Evolutionary conservation across 1,140 invertebrate species (phyloP).

Genomic region (Neodiprion pinetum): DNA sequence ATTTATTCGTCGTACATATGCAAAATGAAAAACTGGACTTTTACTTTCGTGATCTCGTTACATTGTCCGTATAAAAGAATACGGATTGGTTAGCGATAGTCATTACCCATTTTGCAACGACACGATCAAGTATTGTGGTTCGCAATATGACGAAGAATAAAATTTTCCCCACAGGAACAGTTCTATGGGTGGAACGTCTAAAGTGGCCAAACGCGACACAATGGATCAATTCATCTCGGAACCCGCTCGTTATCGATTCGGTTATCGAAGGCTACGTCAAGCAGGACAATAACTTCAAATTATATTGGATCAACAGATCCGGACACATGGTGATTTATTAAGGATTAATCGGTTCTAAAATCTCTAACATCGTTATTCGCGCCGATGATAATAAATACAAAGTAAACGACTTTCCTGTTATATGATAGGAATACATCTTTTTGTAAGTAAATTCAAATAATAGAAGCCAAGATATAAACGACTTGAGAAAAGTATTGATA

Average conservation of each 20-base stretch:
- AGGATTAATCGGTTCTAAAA: not conserved
- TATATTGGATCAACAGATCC: conserved; percentile 78
- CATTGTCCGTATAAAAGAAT: too few species aligned
- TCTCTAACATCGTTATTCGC: conserved; percentile 10
- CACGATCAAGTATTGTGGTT: too few species aligned
- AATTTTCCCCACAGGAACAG: conserved; percentile 59
- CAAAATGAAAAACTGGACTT: too few species aligned
- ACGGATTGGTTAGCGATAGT: too few species aligned
- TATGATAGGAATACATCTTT: conserved; percentile 20
- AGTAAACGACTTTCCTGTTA: conserved; percentile 12
- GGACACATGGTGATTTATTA: conserved; percentile 71
- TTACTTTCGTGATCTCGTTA: too few species aligned
- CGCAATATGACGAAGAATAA: too few species aligned
- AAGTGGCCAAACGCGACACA: conserved; percentile 66
- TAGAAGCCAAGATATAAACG: too few species aligned
- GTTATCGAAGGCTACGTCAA: conserved; percentile 73
- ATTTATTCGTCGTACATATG: too few species aligned
- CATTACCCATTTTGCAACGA: too few species aligned
- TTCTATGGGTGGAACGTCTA: conserved; percentile 75
- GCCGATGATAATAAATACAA: not conserved
- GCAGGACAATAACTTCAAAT: conserved; percentile 69
- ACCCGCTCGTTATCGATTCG: conserved; percentile 64
- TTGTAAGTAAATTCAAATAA: conserved; percentile 18
- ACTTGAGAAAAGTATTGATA: too few species aligned
- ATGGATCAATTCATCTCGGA: conserved; percentile 63